Conservation (phyloP, 2,113 vertebrate species). For the western clawed frog (Xenopus tropicalis) region UCB_Xtro_10.0 CM004446.2:78881001-78881500, state of each 20-base stretch:
- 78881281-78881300: neutral
- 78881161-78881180: conserved; percentile 25
- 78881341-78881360: no score
- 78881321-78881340: no score
- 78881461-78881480: no score
- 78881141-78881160: conserved; percentile 19
- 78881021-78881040: conserved; percentile 52
- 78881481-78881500: no score
- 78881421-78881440: no score
- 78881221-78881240: neutral
- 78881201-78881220: conserved; percentile 12
- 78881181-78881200: conserved; percentile 6
- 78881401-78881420: no score
- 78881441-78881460: no score
- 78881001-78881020: conserved; percentile 51
- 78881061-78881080: conserved; percentile 43
- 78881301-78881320: neutral
- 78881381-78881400: no score
- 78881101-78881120: conserved; percentile 48
- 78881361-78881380: no score
- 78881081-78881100: conserved; percentile 50
- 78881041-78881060: conserved; percentile 54
- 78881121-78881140: conserved; percentile 26
- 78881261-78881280: neutral
- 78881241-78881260: neutral